Evolutionary conservation across 2,113 vertebrate species (phyloP).

Genomic region (Dasyornis broadbenti): DNA sequence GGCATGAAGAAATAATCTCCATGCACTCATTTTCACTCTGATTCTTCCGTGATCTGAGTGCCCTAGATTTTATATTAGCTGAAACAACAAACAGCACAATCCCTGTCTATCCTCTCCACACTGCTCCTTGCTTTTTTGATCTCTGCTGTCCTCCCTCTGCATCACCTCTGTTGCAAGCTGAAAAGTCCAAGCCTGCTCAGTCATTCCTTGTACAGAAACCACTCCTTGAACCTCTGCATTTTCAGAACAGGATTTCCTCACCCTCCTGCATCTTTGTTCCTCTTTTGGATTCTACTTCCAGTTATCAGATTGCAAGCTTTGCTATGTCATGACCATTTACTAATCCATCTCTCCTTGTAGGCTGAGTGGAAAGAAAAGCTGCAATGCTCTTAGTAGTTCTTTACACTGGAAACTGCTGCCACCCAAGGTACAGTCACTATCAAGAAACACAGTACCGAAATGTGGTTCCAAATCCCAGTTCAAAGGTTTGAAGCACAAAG

Average conservation of each 20-base stretch:
- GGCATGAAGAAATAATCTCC: not conserved
- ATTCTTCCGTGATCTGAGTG: not conserved
- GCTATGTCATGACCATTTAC: not conserved
- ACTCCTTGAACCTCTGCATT: not conserved
- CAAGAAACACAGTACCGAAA: not conserved
- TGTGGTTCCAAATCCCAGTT: not conserved
- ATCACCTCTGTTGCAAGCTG: not conserved
- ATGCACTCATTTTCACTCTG: not conserved
- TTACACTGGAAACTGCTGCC: not conserved
- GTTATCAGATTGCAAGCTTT: not conserved
- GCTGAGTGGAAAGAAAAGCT: rapidly evolving
- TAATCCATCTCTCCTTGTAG: not conserved
- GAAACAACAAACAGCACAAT: not conserved
- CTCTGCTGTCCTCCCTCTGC: not conserved
- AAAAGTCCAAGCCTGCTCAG: not conserved
- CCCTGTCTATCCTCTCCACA: not conserved
- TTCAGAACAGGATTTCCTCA: not conserved
- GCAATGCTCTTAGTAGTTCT: not conserved
- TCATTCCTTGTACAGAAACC: not conserved
- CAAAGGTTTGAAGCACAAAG: not conserved
- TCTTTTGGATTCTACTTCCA: not conserved
- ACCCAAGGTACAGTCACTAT: not conserved
- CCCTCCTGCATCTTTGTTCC: not conserved
- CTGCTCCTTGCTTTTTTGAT: not conserved
- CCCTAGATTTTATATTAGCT: not conserved